Evolutionary conservation across 2,797 vertebrate species (phyloP).

Genomic region (Luscinia megarhynchos): DNA sequence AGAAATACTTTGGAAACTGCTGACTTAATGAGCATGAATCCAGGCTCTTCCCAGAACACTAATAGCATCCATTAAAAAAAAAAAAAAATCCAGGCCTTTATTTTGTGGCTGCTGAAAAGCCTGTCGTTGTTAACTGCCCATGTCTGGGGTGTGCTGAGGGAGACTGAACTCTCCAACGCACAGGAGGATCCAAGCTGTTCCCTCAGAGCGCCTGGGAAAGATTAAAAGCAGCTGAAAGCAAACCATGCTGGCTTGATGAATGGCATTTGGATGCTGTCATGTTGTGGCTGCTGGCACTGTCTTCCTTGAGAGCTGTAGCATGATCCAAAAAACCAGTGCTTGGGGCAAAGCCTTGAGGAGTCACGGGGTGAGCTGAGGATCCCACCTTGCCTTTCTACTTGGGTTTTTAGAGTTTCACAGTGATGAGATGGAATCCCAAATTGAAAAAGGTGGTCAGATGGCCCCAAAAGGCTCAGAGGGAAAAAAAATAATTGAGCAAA

Average conservation of each 20-base stretch:
- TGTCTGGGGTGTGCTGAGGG: background rate
- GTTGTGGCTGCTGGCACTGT: background rate
- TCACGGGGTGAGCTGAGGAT: background rate
- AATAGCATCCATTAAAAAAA: conserved; percentile 2
- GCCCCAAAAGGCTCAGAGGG: background rate
- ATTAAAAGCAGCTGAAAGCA: conserved; percentile 36
- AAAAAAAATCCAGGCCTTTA: background rate
- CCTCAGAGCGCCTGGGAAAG: background rate
- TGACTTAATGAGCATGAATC: conserved; percentile 1
- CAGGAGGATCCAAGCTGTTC: conserved; percentile 3
- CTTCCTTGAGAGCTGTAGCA: background rate
- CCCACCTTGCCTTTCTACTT: background rate
- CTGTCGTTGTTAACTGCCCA: background rate
- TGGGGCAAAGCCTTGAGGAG: background rate
- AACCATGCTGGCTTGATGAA: background rate
- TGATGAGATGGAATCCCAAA: background rate
- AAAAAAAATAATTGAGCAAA: background rate
- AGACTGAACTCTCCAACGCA: background rate
- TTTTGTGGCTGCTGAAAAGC: conserved; percentile 1
- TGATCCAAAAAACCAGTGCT: background rate
- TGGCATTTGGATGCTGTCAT: background rate
- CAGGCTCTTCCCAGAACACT: conserved; percentile 41
- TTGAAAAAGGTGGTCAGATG: background rate
- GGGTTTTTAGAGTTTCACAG: background rate
- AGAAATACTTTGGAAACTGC: conserved; percentile 43